phyloP scores from a whole-genome alignment of 1,140 invertebrate species.

The Piezodorus guildinii region DNA sequence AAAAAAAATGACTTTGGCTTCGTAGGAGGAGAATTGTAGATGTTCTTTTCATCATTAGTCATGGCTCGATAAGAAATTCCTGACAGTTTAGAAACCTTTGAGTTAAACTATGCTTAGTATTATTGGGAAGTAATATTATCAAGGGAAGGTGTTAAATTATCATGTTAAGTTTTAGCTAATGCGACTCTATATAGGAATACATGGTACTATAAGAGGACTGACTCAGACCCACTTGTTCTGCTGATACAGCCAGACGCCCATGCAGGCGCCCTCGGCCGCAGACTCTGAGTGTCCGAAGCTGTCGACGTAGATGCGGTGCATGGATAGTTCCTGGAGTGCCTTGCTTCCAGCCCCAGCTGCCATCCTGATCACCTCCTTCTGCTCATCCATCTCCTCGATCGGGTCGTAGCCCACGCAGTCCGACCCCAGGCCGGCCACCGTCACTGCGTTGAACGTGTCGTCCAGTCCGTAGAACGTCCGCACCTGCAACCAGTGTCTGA shows the following conservation, averaged over 20 bases:
- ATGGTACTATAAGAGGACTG: no score
- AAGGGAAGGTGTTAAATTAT: no score
- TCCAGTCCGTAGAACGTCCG: conserved; percentile 37
- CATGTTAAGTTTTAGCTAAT: no score
- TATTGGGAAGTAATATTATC: no score
- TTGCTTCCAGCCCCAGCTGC: conserved; percentile 38
- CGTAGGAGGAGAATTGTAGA: no score
- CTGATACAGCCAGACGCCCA: conserved; percentile 40
- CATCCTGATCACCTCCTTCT: conserved; percentile 37
- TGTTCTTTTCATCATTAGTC: no score
- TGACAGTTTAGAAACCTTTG: no score
- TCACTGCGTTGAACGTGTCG: conserved; percentile 35
- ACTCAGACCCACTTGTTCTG: conserved; percentile 33
- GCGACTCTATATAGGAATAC: no score
- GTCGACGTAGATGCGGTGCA: conserved; percentile 38
- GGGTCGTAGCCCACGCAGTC: conserved; percentile 35
- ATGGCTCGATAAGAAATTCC: no score
- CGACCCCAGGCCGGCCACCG: conserved; percentile 39
- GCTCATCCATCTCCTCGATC: conserved; percentile 37
- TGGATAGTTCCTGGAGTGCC: conserved; percentile 33
- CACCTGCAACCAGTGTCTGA: conserved; percentile 24
- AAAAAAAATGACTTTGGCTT: no score
- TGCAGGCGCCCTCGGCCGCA: conserved; percentile 39
- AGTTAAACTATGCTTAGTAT: no score
- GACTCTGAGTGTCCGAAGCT: conserved; percentile 41